phyloP scores from a whole-genome alignment of 92 coral and sea anemone species.

The Epizoanthus ramosus region DNA sequence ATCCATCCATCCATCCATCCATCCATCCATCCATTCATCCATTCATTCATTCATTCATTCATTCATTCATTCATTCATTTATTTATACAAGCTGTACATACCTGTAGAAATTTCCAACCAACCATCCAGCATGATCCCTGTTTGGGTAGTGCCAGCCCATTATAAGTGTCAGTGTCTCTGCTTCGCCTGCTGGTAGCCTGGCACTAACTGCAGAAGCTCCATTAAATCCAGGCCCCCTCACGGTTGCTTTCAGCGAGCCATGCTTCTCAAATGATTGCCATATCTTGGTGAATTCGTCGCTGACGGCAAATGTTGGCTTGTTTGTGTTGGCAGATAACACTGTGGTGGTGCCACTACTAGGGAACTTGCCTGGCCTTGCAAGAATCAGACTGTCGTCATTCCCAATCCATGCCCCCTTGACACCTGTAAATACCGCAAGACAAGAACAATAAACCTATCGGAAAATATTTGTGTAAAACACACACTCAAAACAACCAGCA shows the following conservation, averaged over 20 bases:
- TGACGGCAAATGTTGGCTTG: constrained; percentile 70
- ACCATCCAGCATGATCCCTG: constrained; percentile 81
- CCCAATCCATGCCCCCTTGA: constrained; percentile 67
- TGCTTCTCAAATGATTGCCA: constrained; percentile 66
- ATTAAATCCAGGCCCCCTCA: constrained; percentile 69
- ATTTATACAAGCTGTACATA: neutral
- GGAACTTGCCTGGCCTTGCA: constrained; percentile 67
- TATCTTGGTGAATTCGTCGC: constrained; percentile 68
- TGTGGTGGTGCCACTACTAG: constrained; percentile 81
- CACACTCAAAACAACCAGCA: neutral
- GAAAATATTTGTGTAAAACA: neutral
- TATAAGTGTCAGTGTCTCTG: constrained; percentile 74
- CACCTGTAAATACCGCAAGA: constrained; percentile 52
- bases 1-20: too few relatives aligned
- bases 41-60: too few relatives aligned
- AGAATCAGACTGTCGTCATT: constrained; percentile 64
- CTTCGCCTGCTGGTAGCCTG: constrained; percentile 77
- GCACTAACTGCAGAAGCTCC: constrained; percentile 76
- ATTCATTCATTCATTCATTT: too few relatives aligned
- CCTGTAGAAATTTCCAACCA: constrained; percentile 85
- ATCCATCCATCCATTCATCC: too few relatives aligned
- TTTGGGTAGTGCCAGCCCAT: constrained; percentile 89
- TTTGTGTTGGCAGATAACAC: constrained; percentile 68
- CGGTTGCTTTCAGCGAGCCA: constrained; percentile 62
- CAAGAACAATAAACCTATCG: too few relatives aligned